Percentiles rank a stretch among this genome's conserved stretches.
These are phyloP conservation scores for Prosopocoilus inquinatus DNA, from an alignment of 2,888 invertebrate genomes.

Conservation along the genomic window DNA sequence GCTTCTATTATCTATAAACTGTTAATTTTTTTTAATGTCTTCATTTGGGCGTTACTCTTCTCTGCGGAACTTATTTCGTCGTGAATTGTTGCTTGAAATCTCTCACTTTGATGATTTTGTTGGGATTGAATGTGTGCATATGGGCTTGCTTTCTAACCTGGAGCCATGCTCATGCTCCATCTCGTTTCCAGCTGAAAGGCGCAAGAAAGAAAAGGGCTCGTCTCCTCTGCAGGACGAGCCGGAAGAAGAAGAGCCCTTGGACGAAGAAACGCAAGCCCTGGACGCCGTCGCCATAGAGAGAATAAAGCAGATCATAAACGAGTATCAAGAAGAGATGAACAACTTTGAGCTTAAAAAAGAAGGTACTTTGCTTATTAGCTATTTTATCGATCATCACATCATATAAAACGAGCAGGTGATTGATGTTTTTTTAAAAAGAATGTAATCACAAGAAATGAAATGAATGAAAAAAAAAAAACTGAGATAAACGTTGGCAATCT, in stretches of 20 bases:
- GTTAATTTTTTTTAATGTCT: too few species aligned
- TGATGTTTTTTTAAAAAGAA: too few species aligned
- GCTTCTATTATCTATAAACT: too few species aligned
- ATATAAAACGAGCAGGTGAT: too few species aligned
- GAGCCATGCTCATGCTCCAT: background rate
- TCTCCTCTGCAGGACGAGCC: conserved; percentile 60
- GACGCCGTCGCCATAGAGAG: conserved; percentile 75
- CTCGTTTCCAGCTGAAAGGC: conserved; percentile 55
- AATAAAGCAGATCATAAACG: conserved; percentile 76
- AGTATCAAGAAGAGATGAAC: conserved; percentile 77
- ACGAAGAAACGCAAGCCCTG: conserved; percentile 70
- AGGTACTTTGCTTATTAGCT: conserved; percentile 51
- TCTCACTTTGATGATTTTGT: too few species aligned
- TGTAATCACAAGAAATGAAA: too few species aligned
- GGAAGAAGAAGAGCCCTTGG: conserved; percentile 66
- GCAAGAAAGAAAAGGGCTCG: conserved; percentile 59
- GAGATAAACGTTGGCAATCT: too few species aligned
- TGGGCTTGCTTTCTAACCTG: background rate
- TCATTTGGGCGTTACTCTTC: too few species aligned
- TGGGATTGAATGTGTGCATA: too few species aligned
- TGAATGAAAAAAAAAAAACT: too few species aligned
- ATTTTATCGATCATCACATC: background rate
- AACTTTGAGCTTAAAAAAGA: conserved; percentile 66
- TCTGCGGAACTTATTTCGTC: too few species aligned
- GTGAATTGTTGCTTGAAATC: too few species aligned